A percentile compares a stretch with the other conserved stretches of the same genome.
These are phyloP conservation scores for Chelon labrosus DNA, from an alignment of 2,797 vertebrate species.

Conservation along the genomic window DNA sequence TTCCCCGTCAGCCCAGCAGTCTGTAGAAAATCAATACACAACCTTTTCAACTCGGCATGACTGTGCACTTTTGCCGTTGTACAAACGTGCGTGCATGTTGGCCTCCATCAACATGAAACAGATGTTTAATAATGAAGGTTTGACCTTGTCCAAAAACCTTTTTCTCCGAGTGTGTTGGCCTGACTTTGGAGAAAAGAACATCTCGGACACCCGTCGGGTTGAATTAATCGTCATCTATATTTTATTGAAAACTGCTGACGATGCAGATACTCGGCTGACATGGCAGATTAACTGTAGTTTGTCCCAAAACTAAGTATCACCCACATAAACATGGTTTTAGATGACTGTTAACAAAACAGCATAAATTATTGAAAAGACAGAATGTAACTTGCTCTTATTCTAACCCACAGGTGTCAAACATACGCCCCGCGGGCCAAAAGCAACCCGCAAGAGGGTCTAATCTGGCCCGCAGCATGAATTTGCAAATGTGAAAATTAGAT, in stretches of 20 bases:
- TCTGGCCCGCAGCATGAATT: too few relatives aligned
- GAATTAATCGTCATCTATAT: not conserved
- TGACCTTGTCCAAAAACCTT: conserved; percentile 9
- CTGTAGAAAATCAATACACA: conserved; percentile 38
- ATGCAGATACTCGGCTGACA: not conserved
- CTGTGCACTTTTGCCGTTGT: conserved; percentile 50
- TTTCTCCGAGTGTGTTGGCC: not conserved
- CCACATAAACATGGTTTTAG: not conserved
- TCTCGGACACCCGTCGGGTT: conserved; percentile 3
- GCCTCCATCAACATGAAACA: conserved; percentile 52
- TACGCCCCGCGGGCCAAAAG: too few relatives aligned
- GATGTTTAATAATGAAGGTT: conserved; percentile 55
- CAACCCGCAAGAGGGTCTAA: too few relatives aligned
- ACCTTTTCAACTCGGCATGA: conserved; percentile 56
- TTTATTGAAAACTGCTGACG: not conserved
- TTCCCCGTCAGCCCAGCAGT: conserved; percentile 22
- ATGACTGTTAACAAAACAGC: not conserved
- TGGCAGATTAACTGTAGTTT: not conserved
- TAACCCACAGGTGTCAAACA: too few relatives aligned
- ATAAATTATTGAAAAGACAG: not conserved
- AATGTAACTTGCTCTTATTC: not conserved
- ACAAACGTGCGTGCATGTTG: conserved; percentile 29
- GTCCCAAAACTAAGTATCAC: not conserved
- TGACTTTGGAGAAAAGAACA: conserved; percentile 6
- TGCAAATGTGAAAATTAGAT: too few relatives aligned